These are phyloP conservation scores for Synanthedon vespiformis DNA, from an alignment of 2,888 invertebrate species.

Conservation along the genomic window DNA sequence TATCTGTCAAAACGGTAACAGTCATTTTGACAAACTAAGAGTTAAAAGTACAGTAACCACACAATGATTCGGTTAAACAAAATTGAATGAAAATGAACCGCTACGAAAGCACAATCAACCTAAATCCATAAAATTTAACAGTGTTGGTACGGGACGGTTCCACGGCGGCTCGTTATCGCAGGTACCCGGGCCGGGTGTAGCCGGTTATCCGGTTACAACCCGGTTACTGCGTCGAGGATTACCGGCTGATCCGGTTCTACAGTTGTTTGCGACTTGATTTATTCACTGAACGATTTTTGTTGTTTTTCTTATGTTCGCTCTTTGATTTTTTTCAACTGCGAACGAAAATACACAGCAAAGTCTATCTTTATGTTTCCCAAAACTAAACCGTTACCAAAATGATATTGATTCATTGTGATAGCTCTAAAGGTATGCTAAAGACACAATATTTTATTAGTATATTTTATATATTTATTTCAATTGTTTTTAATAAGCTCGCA, in stretches of 20 bases:
- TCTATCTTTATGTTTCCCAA: too few relatives aligned
- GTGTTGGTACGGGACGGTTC: not conserved
- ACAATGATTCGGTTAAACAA: too few relatives aligned
- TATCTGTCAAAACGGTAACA: too few relatives aligned
- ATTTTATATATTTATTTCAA: too few relatives aligned
- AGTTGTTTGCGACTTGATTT: slow-evolving; percentile 59
- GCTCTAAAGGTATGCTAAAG: too few relatives aligned
- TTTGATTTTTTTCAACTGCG: not conserved
- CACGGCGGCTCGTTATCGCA: slow-evolving; percentile 49
- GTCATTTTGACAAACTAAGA: too few relatives aligned
- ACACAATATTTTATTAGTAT: too few relatives aligned
- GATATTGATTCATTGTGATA: too few relatives aligned
- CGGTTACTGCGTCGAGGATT: slow-evolving; percentile 55
- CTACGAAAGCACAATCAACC: slow-evolving; percentile 4
- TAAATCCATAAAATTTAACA: not conserved
- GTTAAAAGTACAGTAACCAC: too few relatives aligned
- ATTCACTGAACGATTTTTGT: slow-evolving; percentile 21
- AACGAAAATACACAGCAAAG: too few relatives aligned
- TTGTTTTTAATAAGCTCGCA: too few relatives aligned
- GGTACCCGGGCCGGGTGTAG: slow-evolving; percentile 44
- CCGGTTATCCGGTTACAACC: slow-evolving; percentile 43
- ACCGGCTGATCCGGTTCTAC: slow-evolving; percentile 55
- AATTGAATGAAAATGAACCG: not conserved
- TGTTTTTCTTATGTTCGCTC: not conserved
- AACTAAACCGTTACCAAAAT: too few relatives aligned